Base-by-base conservation (phyloP, 37 sponge, comb jelly and placozoan species). In the Beroe ovata region DNA sequence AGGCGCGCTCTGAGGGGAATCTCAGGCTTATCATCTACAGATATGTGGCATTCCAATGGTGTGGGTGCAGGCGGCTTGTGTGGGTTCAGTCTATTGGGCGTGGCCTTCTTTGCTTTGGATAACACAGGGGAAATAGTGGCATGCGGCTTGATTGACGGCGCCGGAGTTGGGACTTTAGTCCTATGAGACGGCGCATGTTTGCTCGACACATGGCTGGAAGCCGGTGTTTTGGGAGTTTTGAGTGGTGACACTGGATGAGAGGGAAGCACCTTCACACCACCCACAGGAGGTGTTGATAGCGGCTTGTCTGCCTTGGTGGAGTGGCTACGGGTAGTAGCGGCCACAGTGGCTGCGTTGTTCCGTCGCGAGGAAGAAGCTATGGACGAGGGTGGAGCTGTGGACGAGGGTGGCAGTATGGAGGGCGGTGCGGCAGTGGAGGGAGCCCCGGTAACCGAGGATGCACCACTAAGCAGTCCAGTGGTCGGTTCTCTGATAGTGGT, bases 11-110 rank as follows among this genome's bases (percentile, higher is more conserved):
- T 77, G 22, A 77, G 8, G 47, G 84, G 84, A 26, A 39, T 77
- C 35, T 77, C 54, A 39, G 84, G 84, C 47, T 25, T 39, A 40
- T 77, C 84, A 8, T 77, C 84, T 23, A 77, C 84, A 25, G 54
- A 39, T 2, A 77, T 42, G 54, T 77, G 54, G 23, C 84, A 77
- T 42, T 77, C 84, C 47, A 40, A 25, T 4, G 47, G 36, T 1
- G 41, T 33, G 8, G 47, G 38, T n/a, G 22, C 29, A 16, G 54
- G 54, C 11, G 69, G 69, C 18, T 14, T 66, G 11, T 19, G 0
- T 26, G 25, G 25, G 2, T 25, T 25, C 19, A 14, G 8, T 1
- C 1, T 32, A 11, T 30, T 37, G 16, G 69, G 25, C 11, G 54
- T 47, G 6, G 6, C 11, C 35, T 30, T 26, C 36, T 25, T 29